Evolutionary conservation across 2,888 invertebrate species (phyloP).

Genomic region (Dolomedes plantarius): DNA sequence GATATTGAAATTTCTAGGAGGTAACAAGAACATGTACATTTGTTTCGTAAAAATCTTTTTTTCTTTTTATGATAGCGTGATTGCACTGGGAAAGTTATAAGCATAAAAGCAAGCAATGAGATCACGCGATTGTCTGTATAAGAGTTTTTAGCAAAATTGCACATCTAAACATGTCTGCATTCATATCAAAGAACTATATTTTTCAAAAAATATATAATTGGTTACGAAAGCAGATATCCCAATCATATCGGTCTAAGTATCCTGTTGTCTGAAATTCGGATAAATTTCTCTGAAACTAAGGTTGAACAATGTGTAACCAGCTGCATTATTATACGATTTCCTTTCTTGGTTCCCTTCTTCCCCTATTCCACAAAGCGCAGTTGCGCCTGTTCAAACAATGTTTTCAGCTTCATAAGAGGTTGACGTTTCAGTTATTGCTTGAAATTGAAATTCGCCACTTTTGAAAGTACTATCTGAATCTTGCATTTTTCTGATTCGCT

Average conservation of each 20-base stretch:
- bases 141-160: no score
- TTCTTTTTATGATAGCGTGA: no score
- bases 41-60: no score
- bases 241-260: not conserved
- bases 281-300: slow-evolving; percentile 37
- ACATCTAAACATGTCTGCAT: no score
- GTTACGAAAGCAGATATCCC: not conserved
- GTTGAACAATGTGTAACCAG: slow-evolving; percentile 22
- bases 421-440: not conserved
- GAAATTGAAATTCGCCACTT: not conserved
- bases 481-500: no score
- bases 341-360: not conserved
- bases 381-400: not conserved
- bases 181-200: no score
- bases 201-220: not conserved
- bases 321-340: not conserved
- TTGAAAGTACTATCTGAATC: no score
- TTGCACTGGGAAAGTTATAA: no score
- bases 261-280: slow-evolving; percentile 17
- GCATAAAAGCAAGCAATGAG: no score
- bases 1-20: no score
- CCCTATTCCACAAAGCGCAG: not conserved
- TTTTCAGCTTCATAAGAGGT: not conserved
- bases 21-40: no score
- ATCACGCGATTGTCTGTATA: no score